Evolutionary conservation across 2,888 invertebrate genomes (phyloP), one percentile per base, ranked within the genome.

Genomic region (Phalangium opilio): DNA sequence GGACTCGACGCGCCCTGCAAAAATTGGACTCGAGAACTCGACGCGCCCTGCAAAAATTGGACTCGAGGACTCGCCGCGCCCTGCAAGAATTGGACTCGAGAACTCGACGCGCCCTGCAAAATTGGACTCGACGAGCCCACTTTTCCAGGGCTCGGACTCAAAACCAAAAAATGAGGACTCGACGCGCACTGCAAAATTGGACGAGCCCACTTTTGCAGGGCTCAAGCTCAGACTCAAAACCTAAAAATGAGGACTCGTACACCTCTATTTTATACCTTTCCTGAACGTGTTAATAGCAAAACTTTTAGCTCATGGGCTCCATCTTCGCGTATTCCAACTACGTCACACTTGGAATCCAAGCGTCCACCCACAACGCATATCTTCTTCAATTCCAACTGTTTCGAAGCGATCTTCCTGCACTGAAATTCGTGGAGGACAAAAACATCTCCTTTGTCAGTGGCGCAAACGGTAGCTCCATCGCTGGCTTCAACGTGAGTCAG

Each of bases 341-440:
- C 60, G 50, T 70, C 67, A 27, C 60, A 55, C 34, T 56, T 60
- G 42, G 67, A 61, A 57, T 73, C 70, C 43, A 75, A 60, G 55
- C 70, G 68, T 2, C 76, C 76, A 14, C 77, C 76, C 44, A 69
- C 63, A 15, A 74, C 69, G 50, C 61, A 59, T n/a, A 73, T 59
- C 55, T 67, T 63, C n/a, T 59, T 57, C 17, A 70, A 59, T 52
- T 67, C 62, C 38, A 57, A 42, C 51, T 63, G 63, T 51, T 69
- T 78, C 48, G 77, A 73, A 32, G 76, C 75, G 35, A 82, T 77
- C 65, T 76, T 79, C 58, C 76, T 73, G 63, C 77, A 78, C 54
- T 77, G 73, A 62, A 76, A 76, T 56, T 79, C 77, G 63, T 81
- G 77, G 2, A 83, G 66, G 11, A 80, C 67, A 60, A 75, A 81